phyloP scores from a whole-genome alignment of 2,797 vertebrate genomes.

The Cirrhinus molitorella region DNA sequence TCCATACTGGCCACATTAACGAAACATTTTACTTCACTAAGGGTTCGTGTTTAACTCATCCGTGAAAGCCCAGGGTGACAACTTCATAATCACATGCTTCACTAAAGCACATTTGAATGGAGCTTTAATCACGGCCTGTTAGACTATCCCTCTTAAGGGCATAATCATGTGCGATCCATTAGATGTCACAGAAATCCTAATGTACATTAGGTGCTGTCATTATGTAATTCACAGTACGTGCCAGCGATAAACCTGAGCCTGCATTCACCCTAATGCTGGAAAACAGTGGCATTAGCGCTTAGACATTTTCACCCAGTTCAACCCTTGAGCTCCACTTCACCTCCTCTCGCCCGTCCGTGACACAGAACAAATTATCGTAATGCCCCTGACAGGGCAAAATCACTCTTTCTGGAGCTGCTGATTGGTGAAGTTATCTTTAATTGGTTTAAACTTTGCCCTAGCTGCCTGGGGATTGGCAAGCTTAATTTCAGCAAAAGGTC shows the following conservation, averaged over 20 bases:
- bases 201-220: slow-evolving; percentile 29
- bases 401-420: slow-evolving; percentile 66
- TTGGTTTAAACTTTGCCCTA: slow-evolving; percentile 87
- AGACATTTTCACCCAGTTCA: slow-evolving; percentile 1
- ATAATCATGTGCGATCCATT: slow-evolving; percentile 49
- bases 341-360: slow-evolving; percentile 67
- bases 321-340: slow-evolving; percentile 33
- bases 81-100: slow-evolving; percentile 51
- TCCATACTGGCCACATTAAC: slow-evolving; percentile 33
- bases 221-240: slow-evolving; percentile 18
- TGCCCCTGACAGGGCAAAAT: slow-evolving; percentile 71
- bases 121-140: slow-evolving; percentile 51
- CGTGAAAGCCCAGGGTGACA: slow-evolving; percentile 40
- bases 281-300: slow-evolving; percentile 5
- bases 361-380: slow-evolving; percentile 78
- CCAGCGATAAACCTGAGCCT: background rate
- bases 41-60: slow-evolving; percentile 38
- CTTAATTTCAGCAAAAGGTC: slow-evolving; percentile 86
- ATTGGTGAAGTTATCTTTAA: slow-evolving; percentile 82
- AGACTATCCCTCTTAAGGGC: slow-evolving; percentile 28
- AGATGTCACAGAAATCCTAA: slow-evolving; percentile 39
- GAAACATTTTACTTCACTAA: slow-evolving; percentile 47
- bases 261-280: background rate
- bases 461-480: slow-evolving; percentile 75
- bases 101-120: slow-evolving; percentile 39